Evolutionary conservation across 2,888 invertebrate genomes (phyloP), one percentile per base, ranked within the genome.

Genomic region (Pristionchus fissidentatus): DNA sequence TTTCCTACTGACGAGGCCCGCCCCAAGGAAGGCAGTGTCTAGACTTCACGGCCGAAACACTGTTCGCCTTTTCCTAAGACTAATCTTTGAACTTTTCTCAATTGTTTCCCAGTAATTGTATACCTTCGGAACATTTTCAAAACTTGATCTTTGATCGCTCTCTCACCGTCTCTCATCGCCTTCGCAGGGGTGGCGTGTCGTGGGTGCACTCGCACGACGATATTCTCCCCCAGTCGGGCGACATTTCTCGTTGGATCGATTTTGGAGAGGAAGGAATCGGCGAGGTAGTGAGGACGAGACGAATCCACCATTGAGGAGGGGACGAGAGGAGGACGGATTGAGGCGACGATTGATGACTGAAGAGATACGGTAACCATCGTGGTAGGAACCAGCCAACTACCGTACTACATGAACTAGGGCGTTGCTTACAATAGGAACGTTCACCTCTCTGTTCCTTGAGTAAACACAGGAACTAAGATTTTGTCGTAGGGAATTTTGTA

Each of bases 221-320:
- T 80, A 60, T 80, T 35, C 1, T 55, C 78, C 2, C 35, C 55
- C 52, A 78, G 32, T 41, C 38, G 26, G 4, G 13, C 55, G 22
- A 55, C 26, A 55, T 78, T 78, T 22, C 78, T 52, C 1, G 57
- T 43, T 13, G 80, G 80, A 43, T 80, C 80, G 26, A 80, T 80
- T 5, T 13, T 26, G 19, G 43, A 38, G 29, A 80, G 60, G 19
- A 43, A 38, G 10, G 57, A 55, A 4, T 57, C 41, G 19, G 80
- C 19, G 15, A 60, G 49, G 38, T 80, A 80, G 26, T 60, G 49
- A 43, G 80, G 80, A 29, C 57, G 46, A 7, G 29, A 22, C 8
- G 10, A 8, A 43, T 80, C 80, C 8, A 80, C 60, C 49, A 41
- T 80, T 29, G 38, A 46, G 46, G 29, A 13, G 29, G 80, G 29